Base-by-base conservation (phyloP, 2,888 invertebrate species). In the Achlya flavicornis region DNA sequence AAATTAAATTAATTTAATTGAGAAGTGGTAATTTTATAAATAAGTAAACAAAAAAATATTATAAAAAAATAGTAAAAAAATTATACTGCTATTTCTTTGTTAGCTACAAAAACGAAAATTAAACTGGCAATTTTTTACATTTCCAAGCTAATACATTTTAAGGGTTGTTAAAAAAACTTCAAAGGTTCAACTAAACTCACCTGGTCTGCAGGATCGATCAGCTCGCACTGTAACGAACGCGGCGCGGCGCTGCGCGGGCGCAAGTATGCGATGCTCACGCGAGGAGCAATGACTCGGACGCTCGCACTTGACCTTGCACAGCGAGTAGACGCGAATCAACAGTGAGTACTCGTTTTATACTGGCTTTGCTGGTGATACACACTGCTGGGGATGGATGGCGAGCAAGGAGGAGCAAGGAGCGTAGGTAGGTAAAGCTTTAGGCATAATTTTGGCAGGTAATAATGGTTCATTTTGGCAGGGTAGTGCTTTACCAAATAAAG, bases 271-370 rank as follows among this genome's bases (percentile, higher is more conserved):
- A 73, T 71, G 77, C 73, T 71, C 77, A 75, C 77, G 80, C 83
- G 85, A 83, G 80, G 92, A 91, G 92, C 93, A 93, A 92, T 93
- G 92, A 93, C 93, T 93, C 80, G 83, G 85, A 78, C 82, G 85
- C 82, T 88, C 88, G 90, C 88, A 86, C 92, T 90, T 92, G 92
- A 92, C 92, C 92, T 92, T 92, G 92, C 80, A 77, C 72, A 78
- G 81, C 83, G 82, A 89, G 91, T 92, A 89, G 85, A 89, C 88
- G 91, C 92, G 88, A 92, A 91, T 87, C 86, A 81, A 74, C 82
- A 80, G 80, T 80, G 77, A 83, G 83, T 89, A 90, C 92, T 86
- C 85, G 90, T 91, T 93, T 90, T 93, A 93, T 93, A 93, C 90
- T 84, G 78, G 82, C 84, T 75, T 80, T 75, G 73, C 74, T 73